phyloP scores from a whole-genome alignment of 2,797 vertebrate genomes.

The Microcaecilia unicolor region DNA sequence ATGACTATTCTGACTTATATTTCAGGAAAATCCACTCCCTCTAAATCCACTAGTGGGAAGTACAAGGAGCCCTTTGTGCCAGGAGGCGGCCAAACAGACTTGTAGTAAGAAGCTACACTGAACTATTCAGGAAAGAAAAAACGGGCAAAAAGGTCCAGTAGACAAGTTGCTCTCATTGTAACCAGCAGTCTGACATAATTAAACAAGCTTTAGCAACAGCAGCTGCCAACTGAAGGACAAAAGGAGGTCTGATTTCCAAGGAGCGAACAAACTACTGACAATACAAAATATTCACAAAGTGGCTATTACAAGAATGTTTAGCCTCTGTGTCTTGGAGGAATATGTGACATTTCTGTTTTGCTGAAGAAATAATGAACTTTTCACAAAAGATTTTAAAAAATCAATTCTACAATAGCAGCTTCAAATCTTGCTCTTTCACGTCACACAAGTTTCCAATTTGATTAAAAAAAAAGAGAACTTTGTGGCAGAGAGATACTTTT shows the following conservation, averaged over 20 bases:
- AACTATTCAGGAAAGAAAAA: constrained; percentile 38
- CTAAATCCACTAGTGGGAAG: no score
- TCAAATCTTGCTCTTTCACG: not conserved
- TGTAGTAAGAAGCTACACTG: constrained; percentile 51
- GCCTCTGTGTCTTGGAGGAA: constrained; percentile 38
- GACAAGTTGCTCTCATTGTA: constrained; percentile 48
- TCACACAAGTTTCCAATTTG: no score
- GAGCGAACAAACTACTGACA: constrained; percentile 27
- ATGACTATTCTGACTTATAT: no score
- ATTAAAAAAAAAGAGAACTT: no score
- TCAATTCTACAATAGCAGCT: constrained; percentile 24
- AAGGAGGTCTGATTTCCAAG: constrained; percentile 44
- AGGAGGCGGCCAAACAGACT: constrained; percentile 34
- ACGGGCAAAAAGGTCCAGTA: constrained; percentile 28
- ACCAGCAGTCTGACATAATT: constrained; percentile 44
- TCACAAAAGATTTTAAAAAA: no score
- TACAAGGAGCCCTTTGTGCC: constrained; percentile 60
- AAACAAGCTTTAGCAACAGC: constrained; percentile 43
- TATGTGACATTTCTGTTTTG: constrained; percentile 12
- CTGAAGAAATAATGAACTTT: constrained; percentile 1
- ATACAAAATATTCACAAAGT: constrained; percentile 50
- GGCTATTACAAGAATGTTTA: constrained; percentile 46
- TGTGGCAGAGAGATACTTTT: no score
- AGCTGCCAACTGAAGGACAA: constrained; percentile 52
- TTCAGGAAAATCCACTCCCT: constrained; percentile 45